phyloP scores from a whole-genome alignment of 2,113 vertebrate species.

The Andinoacara biseriatus region DNA sequence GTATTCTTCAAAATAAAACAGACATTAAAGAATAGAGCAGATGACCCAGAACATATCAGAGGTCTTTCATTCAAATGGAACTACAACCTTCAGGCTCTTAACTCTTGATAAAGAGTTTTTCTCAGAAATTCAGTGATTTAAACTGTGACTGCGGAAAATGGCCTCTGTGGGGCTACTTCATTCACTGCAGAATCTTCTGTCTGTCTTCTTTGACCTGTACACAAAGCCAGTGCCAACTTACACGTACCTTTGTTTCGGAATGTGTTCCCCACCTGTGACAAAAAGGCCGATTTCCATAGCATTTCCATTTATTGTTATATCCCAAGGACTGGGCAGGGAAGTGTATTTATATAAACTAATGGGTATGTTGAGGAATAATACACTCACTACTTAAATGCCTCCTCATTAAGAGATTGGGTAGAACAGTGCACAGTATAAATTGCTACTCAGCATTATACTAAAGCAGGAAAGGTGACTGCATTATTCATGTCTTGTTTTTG shows the following conservation, averaged over 20 bases:
- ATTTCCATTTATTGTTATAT: conserved; percentile 19
- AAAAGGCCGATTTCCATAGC: not conserved
- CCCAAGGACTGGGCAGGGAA: not conserved
- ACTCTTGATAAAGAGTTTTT: conserved; percentile 50
- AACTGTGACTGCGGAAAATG: conserved; percentile 12
- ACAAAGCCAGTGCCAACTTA: not conserved
- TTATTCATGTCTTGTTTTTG: conserved; percentile 42
- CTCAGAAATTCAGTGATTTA: conserved; percentile 29
- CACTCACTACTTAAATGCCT: conserved; percentile 31
- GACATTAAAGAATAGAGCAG: conserved; percentile 50
- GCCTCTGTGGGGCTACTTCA: not conserved
- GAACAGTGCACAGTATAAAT: conserved; percentile 24
- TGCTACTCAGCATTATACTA: conserved; percentile 16
- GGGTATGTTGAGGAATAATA: conserved; percentile 33
- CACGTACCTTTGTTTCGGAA: conserved; percentile 1
- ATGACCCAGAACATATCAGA: conserved; percentile 40
- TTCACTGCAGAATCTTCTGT: conserved; percentile 2
- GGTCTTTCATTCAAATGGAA: conserved; percentile 35
- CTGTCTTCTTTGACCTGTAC: conserved; percentile 17
- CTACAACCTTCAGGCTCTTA: conserved; percentile 24
- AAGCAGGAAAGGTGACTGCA: conserved; percentile 43
- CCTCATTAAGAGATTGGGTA: conserved; percentile 34
- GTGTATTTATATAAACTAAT: conserved; percentile 24
- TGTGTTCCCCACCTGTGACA: not conserved
- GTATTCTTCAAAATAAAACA: conserved; percentile 45